phyloP scores from a whole-genome alignment of 2,888 invertebrate species.

The Xestia c-nigrum region DNA sequence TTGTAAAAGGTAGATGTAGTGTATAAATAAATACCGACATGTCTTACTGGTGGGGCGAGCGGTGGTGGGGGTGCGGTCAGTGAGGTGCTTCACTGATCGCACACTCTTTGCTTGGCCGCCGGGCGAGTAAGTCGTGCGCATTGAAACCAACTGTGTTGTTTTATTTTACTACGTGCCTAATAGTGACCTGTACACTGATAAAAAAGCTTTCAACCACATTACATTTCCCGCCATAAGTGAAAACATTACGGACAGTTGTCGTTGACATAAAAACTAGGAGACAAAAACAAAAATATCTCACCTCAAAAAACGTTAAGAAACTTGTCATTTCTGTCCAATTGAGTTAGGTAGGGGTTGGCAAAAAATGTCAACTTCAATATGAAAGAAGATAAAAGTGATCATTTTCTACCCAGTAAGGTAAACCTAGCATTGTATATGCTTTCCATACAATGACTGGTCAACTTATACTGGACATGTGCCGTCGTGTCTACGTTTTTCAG shows the following conservation, averaged over 20 bases:
- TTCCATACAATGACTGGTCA: not conserved
- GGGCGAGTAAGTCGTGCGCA: no score
- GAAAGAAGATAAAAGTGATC: slow-evolving; percentile 33
- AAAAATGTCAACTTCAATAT: slow-evolving; percentile 71
- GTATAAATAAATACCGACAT: no score
- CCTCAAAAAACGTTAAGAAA: slow-evolving; percentile 62
- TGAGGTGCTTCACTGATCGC: no score
- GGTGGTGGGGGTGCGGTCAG: no score
- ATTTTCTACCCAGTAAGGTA: not conserved
- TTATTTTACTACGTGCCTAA: no score
- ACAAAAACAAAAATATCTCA: slow-evolving; percentile 56
- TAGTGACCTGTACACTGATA: no score
- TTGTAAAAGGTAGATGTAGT: no score
- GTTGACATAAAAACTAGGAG: slow-evolving; percentile 43
- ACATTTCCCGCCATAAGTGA: slow-evolving; percentile 28
- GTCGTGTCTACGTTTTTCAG: not conserved
- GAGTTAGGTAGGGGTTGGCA: slow-evolving; percentile 71
- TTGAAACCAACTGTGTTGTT: no score
- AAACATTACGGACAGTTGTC: slow-evolving; percentile 41
- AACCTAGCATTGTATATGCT: no score
- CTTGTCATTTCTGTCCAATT: slow-evolving; percentile 75
- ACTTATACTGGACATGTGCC: not conserved
- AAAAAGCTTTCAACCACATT: slow-evolving; percentile 3
- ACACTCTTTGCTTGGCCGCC: no score
- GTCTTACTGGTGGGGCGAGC: no score